phyloP scores from a whole-genome alignment of 2,113 vertebrate species.

The Vimba vimba region DNA sequence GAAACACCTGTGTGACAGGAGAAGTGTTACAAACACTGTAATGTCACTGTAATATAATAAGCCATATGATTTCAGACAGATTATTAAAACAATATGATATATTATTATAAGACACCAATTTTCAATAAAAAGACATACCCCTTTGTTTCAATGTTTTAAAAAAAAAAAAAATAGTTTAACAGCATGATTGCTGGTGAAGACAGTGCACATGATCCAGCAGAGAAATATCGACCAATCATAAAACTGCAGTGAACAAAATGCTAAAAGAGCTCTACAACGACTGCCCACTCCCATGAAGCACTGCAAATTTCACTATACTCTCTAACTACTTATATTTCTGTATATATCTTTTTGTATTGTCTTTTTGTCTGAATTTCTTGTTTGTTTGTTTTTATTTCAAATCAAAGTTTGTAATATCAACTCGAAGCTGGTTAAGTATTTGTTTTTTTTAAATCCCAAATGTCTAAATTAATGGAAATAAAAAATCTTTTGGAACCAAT shows the following conservation, averaged over 20 bases:
- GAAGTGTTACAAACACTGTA: constrained; percentile 3
- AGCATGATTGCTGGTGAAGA: neutral
- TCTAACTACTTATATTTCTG: too few relatives aligned
- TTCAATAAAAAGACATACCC: neutral
- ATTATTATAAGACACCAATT: neutral
- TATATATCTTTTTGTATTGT: too few relatives aligned
- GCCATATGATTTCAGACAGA: neutral
- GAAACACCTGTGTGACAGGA: constrained; percentile 78
- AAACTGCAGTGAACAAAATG: neutral
- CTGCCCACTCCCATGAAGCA: neutral
- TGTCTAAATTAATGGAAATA: too few relatives aligned
- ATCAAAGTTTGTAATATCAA: neutral
- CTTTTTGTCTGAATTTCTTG: neutral
- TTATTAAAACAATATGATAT: too few relatives aligned
- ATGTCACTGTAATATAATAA: neutral
- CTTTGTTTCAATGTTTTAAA: too few relatives aligned
- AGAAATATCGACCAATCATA: neutral
- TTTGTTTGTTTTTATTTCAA: neutral
- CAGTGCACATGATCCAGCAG: neutral
- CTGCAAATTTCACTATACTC: too few relatives aligned
- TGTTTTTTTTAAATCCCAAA: too few relatives aligned
- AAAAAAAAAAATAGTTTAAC: too few relatives aligned
- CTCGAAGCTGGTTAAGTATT: neutral
- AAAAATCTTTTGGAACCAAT: too few relatives aligned
- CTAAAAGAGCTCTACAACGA: neutral